phyloP scores from a whole-genome alignment of 2,113 vertebrate genomes.

The Pantherophis guttatus region DNA sequence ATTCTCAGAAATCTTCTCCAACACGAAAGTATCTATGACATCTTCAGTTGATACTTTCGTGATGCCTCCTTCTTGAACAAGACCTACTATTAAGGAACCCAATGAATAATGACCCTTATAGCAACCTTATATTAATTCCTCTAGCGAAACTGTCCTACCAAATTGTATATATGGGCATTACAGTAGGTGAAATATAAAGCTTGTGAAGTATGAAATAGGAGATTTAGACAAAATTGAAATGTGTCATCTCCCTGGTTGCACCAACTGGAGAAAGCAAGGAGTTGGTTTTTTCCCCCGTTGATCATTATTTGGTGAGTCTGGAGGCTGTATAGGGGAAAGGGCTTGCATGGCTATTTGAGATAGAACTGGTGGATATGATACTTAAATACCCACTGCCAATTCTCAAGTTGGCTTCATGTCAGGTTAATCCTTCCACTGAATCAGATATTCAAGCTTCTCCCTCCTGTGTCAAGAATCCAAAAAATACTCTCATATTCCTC shows the following conservation, averaged over 20 bases:
- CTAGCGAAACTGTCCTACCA: background rate
- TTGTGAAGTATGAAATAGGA: background rate
- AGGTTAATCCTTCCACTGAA: background rate
- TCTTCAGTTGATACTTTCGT: background rate
- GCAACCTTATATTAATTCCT: background rate
- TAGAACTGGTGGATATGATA: background rate
- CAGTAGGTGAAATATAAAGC: background rate
- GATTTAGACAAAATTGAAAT: background rate
- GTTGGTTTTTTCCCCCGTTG: rapidly evolving
- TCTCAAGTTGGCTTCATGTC: background rate
- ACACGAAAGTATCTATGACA: background rate
- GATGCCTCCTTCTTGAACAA: constrained; percentile 1
- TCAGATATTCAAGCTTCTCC: background rate
- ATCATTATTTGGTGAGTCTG: background rate
- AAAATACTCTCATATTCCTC: background rate
- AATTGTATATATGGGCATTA: background rate
- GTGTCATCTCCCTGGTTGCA: background rate
- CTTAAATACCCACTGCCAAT: background rate
- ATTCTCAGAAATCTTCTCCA: background rate
- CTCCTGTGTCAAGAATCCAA: background rate
- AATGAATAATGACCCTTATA: background rate
- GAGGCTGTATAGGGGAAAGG: background rate
- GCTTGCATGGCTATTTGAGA: background rate
- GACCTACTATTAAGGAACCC: background rate
- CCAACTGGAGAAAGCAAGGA: background rate